phyloP scores from a whole-genome alignment of 2,113 vertebrate species.

The Sphyrna mokarran region DNA sequence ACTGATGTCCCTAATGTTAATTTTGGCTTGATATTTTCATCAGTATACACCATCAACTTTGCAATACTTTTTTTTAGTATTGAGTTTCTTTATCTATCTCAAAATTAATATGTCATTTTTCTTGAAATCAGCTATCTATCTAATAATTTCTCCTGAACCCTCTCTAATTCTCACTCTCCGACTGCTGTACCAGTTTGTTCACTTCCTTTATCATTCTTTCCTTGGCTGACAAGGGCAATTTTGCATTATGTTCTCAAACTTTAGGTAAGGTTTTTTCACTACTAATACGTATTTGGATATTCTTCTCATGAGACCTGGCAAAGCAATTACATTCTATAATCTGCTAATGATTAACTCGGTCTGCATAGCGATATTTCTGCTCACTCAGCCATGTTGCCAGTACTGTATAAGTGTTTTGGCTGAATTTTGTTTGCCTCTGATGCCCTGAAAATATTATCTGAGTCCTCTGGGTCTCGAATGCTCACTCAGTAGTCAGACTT shows the following conservation, averaged over 20 bases:
- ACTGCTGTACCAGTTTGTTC: not conserved
- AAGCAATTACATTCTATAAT: not conserved
- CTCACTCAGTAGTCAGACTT: not conserved
- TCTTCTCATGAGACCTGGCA: not conserved
- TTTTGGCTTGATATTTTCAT: not conserved
- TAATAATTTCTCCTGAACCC: not conserved
- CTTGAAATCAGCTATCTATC: not conserved
- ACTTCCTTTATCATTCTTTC: not conserved
- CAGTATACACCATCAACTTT: not conserved
- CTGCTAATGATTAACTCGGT: not conserved
- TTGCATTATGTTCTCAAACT: not conserved
- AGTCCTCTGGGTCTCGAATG: not conserved
- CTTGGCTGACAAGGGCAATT: not conserved
- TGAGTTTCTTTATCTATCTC: not conserved
- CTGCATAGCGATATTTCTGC: not conserved
- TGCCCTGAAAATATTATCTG: not conserved
- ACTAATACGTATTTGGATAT: not conserved
- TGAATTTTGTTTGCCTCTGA: not conserved
- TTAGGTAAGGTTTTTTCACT: not conserved
- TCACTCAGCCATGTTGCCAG: too few relatives aligned
- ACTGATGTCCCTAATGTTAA: not conserved
- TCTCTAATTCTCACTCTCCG: not conserved
- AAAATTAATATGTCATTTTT: not conserved
- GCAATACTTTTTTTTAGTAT: not conserved
- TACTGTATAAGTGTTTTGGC: not conserved